Evolutionary conservation across 1,140 invertebrate species (phyloP).

Genomic region (Drosophila arizonae): DNA sequence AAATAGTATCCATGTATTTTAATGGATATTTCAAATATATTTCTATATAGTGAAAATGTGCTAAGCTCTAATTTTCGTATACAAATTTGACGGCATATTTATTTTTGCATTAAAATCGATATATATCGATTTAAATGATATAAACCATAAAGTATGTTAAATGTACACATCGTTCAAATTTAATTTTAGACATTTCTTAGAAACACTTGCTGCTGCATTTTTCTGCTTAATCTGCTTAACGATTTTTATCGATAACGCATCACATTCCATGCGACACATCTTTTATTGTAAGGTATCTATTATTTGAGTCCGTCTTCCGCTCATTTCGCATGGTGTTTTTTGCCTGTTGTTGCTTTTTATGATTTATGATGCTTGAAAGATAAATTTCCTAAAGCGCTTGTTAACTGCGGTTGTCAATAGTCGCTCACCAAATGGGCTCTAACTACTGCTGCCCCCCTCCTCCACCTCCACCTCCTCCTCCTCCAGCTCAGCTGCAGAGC

Average conservation of each 20-base stretch:
- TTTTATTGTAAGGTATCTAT: neutral
- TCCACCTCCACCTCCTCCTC: neutral
- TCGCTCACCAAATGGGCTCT: slow-evolving; percentile 40
- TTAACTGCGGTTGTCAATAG: slow-evolving; percentile 76
- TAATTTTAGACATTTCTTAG: no score
- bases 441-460: slow-evolving; percentile 2
- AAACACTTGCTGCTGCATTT: no score
- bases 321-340: neutral
- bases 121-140: neutral
- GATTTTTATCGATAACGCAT: neutral
- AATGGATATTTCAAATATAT: no score
- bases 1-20: no score
- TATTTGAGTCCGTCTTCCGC: neutral
- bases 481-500: neutral
- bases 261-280: neutral
- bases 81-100: no score
- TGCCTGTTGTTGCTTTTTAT: slow-evolving; percentile 27
- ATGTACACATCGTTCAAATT: no score
- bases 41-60: no score
- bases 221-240: neutral
- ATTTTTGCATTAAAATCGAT: no score
- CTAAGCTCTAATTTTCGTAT: no score
- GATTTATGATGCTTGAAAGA: slow-evolving; percentile 81
- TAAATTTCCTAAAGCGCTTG: slow-evolving; percentile 70
- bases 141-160: no score